Evolutionary conservation across 1,140 invertebrate genomes (phyloP), one percentile per base, ranked within the genome.

Genomic region (Micrasema minimum): DNA sequence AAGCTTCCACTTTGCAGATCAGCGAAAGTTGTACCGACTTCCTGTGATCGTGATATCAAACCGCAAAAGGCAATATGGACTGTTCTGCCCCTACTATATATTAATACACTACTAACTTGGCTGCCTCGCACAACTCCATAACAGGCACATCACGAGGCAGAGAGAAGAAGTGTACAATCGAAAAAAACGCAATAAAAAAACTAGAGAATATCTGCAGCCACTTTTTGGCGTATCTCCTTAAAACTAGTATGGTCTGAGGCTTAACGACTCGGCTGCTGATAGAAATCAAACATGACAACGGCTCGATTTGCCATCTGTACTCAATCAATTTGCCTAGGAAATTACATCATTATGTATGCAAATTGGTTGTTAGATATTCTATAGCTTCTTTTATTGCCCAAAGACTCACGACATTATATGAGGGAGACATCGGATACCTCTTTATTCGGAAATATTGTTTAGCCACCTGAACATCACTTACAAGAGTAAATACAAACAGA

Each of bases 11-110:
- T 41, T 20, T 55, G 26, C 37, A 1, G 50, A 59, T 59, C 55
- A 41, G 55, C 55, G 55, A 59, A 59, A 59, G 55, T 59, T 59
- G 55, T 41, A 59, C 37, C 55, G 9, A 41, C 55, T 59, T 59
- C 55, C 55, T 41, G 55, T 35, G 35, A 22, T 59, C 37, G 55
- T 41, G 35, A 20, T 59, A 22, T 14, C 12, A 48, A 23, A 20
- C 55, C 55, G 37, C 37, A 41, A 41, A 38, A 59, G 55, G 55
- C 20, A 18, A 59, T 38, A 22, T 59, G 55, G 35, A 41, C 35
- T 16, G 35, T 9, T 11, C 23, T 26, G 26, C 26, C 26, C 26
- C 26, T 31, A 31, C 3, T 31, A 2, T 31, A n/a, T n/a, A n/a
- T n/a, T 2, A 7, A 7, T 31, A 31, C 26, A 31, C 26, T 31